Evolutionary conservation across 2,797 vertebrate genomes (phyloP), one percentile per base, ranked within the genome.

Genomic region (Microctenopoma stevenorrisi): DNA sequence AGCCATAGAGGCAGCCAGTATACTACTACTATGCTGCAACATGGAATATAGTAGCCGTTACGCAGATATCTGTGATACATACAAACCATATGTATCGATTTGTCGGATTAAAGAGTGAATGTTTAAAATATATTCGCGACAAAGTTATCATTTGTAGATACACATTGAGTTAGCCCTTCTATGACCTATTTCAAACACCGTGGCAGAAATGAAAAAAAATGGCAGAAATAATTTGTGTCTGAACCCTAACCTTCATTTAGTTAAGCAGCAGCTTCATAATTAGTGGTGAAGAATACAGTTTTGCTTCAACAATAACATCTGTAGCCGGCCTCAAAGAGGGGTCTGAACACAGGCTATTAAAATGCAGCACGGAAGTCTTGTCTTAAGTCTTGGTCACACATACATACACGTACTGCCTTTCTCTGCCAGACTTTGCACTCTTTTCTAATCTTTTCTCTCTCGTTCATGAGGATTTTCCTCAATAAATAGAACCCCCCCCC

Each of bases 361-460:
- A 81, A 84, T 88, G 79, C 84, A 76, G 74, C 70, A 30, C 33
- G 68, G 68, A 51, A 48, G 37, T 43, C 69, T 76, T 16, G 66
- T 71, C 84, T 86, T 78, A 75, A 84, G 81, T 83, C 81, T 72
- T 51, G 49, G 73, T 77, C 78, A 65, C 73, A 81, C 66, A 66
- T 72, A 65, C 68, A 52, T 48, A 52, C 78, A 51, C 47, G 15
- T 26, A 68, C 64, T 33, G 77, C 77, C 84, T 68, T 74, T 73
- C 74, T 67, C 83, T 66, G 60, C 76, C 79, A 69, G 68, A 48
- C 49, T 64, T 68, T 63, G 62, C 75, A 75, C 68, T 81, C 79
- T 68, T 74, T 71, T 75, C 68, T 89, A 71, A 86, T 84, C 71
- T 85, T 80, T 83, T 80, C 73, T 80, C 72, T 61, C 79, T 87